phyloP scores from a whole-genome alignment of 2,113 vertebrate genomes.

The Hirundichthys speculiger region DNA sequence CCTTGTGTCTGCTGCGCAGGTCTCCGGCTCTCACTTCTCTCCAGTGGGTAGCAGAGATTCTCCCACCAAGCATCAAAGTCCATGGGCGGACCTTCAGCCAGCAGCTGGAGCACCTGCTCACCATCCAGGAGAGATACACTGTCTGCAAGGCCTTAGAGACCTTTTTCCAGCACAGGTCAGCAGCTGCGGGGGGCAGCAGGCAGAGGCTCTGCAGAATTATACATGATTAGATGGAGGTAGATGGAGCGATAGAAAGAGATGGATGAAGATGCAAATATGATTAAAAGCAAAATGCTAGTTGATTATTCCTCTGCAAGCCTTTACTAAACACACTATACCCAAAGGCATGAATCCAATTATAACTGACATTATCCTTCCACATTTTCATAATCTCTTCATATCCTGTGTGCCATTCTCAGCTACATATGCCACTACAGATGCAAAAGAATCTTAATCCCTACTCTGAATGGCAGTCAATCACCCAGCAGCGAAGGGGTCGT shows the following conservation, averaged over 20 bases:
- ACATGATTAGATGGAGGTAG: too few relatives aligned
- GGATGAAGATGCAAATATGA: too few relatives aligned
- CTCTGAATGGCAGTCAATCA: background rate
- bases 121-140: conserved; percentile 90
- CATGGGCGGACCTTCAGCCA: conserved; percentile 96
- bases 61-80: conserved; percentile 95
- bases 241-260: too few relatives aligned
- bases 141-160: conserved; percentile 93
- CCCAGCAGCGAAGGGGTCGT: background rate
- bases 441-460: background rate
- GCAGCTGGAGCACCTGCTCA: conserved; percentile 96
- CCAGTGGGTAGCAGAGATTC: conserved; percentile 97
- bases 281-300: too few relatives aligned
- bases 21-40: conserved; percentile 93
- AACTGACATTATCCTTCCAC: conserved; percentile 41
- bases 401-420: background rate
- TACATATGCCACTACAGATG: background rate
- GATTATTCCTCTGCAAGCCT: background rate
- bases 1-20: conserved; percentile 61
- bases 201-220: background rate
- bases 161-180: conserved; percentile 98
- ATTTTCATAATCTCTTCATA: conserved; percentile 13
- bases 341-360: conserved; percentile 11
- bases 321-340: background rate
- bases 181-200: background rate